A percentile compares a stretch with the other conserved stretches of the same genome.
These are phyloP conservation scores for Pantala flavescens DNA, from an alignment of 1,140 invertebrate genomes.

Conservation along the genomic window DNA sequence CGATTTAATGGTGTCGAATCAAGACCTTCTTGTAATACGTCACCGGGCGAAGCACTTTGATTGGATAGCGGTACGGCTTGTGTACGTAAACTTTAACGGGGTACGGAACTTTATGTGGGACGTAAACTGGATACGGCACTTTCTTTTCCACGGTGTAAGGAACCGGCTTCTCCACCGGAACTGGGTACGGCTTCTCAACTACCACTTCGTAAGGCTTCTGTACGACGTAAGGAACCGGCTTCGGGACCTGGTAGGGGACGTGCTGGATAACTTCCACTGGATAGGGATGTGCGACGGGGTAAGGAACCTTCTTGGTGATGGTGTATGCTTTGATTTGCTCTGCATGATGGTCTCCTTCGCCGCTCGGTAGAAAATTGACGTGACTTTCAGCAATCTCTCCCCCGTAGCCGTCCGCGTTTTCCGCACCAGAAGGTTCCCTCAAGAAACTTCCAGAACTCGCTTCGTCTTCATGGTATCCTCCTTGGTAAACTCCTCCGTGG, in stretches of 20 bases:
- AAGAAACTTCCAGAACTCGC: too few relatives aligned
- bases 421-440: too few relatives aligned
- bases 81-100: slow-evolving; percentile 13
- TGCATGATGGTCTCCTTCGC: too few relatives aligned
- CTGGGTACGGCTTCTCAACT: background rate
- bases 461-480: too few relatives aligned
- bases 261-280: slow-evolving; percentile 11
- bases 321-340: background rate
- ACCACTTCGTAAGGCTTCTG: slow-evolving; percentile 7
- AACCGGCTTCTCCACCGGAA: slow-evolving; percentile 15
- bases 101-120: slow-evolving; percentile 14
- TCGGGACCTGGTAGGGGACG: background rate
- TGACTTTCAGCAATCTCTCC: too few relatives aligned
- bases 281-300: background rate
- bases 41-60: slow-evolving; percentile 15
- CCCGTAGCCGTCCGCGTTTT: too few relatives aligned
- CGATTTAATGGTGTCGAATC: too few relatives aligned
- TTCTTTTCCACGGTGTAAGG: slow-evolving; percentile 8
- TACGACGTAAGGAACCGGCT: slow-evolving; percentile 1
- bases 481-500: too few relatives aligned
- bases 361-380: too few relatives aligned
- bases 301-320: slow-evolving; percentile 11
- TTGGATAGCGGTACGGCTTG: slow-evolving; percentile 13
- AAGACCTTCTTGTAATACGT: too few relatives aligned
- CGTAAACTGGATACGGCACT: slow-evolving; percentile 19